A percentile compares a stretch with the other conserved stretches of the same genome.
Conservation (phyloP, 2,888 invertebrate genomes). For the Cheilosia pagana region DNA sequence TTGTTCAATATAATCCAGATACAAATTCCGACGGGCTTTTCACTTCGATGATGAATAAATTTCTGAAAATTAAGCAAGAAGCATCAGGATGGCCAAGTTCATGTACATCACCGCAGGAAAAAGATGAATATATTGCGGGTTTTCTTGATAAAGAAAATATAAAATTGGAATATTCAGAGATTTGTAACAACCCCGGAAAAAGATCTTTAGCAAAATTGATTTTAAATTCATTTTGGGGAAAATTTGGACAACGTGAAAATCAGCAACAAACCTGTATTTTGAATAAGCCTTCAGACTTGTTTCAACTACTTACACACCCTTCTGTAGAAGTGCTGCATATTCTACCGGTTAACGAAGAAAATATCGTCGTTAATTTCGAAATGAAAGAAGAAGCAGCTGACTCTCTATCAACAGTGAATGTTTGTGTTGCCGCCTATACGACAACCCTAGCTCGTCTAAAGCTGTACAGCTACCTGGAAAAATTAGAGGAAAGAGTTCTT, state of each 20-base stretch:
- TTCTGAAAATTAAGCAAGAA: slow-evolving; percentile 77
- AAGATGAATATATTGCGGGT: neutral
- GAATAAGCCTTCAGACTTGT: slow-evolving; percentile 23
- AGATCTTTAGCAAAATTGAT: neutral
- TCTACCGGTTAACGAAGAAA: slow-evolving; percentile 48
- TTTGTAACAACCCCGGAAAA: neutral
- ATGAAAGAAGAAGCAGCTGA: neutral
- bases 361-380: neutral
- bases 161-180: neutral
- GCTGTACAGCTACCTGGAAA: slow-evolving; percentile 77
- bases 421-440: neutral
- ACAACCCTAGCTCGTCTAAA: neutral
- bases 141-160: neutral
- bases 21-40: slow-evolving; percentile 73
- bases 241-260: neutral
- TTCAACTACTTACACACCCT: slow-evolving; percentile 23
- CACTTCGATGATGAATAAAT: slow-evolving; percentile 77
- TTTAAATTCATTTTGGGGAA: neutral
- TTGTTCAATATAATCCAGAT: slow-evolving; percentile 62
- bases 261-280: neutral
- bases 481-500: slow-evolving; percentile 75
- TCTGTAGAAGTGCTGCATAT: slow-evolving; percentile 76
- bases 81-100: slow-evolving; percentile 76
- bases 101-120: slow-evolving; percentile 53
- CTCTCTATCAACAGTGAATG: neutral